Base-by-base conservation (phyloP, 2,888 invertebrate genomes). In the Heliconius sara region DNA sequence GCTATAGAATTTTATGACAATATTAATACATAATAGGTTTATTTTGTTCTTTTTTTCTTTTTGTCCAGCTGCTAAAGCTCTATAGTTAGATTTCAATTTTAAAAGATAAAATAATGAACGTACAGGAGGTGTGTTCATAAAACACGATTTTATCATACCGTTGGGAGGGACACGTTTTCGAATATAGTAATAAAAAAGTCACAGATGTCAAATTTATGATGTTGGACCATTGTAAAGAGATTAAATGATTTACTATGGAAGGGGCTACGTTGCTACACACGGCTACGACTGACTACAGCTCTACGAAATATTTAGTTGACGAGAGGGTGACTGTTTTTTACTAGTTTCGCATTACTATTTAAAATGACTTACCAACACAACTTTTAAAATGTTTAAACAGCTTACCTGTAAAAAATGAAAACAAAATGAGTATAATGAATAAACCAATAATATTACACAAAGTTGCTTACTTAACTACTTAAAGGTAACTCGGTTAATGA, bases 131-230 rank as follows among this genome's bases (percentile, higher is more conserved):
- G 86, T 90, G 90, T 89, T 91, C 92, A 94, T 95, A 95, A 95
- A 95, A 93, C 90, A 92, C 91, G 94, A 94, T 94, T 95, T 94
- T 94, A 95, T 95, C 93, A 93, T 92, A 88, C 95, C 94, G 88
- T 89, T 83, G 94, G 94, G 94, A 95, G 92, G 88, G 90, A 90
- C 93, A 92, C 93, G 92, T 92, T 92, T 93, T 92, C 93, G 92
- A 93, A 93, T 94, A 94, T 93, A 91, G 94, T 93, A 92, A 94
- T 95, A 95, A 95, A 95, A 94, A 95, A 94, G 93, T 94, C 94
- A 92, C 94, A 94, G 93, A 94, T 95, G 95, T 94, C 93, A 93
- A 94, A 95, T 95, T 95, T 95, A 95, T 95, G 93, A 93, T 91
- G 89, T 90, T 85, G 92, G 92, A 92, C 93, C 93, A 94, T 93